Percentiles rank a stretch among this genome's conserved stretches.
Evolutionary conservation across 2,797 vertebrate genomes (phyloP).

Genomic region (Bothrops alternatus): DNA sequence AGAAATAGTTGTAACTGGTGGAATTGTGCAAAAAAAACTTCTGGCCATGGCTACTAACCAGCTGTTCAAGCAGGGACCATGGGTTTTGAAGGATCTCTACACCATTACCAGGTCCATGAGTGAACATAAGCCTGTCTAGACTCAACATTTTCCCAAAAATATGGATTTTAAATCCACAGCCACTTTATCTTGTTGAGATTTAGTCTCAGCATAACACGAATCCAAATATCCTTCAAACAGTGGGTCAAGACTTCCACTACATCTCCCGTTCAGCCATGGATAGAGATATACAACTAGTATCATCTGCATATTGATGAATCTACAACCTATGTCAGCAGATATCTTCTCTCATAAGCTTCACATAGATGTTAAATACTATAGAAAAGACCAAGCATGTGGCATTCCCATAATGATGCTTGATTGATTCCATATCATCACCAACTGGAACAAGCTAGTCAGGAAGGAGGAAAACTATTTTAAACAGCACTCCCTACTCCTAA

Average conservation of each 20-base stretch:
- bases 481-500: neutral
- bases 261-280: neutral
- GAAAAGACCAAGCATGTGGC: neutral
- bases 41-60: neutral
- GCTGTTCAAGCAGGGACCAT: neutral
- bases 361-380: neutral
- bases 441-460: neutral
- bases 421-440: neutral
- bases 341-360: neutral
- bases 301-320: neutral
- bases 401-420: neutral
- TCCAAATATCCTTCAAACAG: neutral
- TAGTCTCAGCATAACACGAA: neutral
- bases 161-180: neutral
- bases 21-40: neutral
- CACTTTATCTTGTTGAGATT: neutral
- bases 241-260: neutral
- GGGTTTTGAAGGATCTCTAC: neutral
- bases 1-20: neutral
- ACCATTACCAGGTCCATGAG: neutral
- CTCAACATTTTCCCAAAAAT: neutral
- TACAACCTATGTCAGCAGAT: neutral
- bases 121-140: neutral
- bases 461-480: neutral
- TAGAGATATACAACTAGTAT: neutral